Evolutionary conservation across 1,140 invertebrate genomes (phyloP).

Genomic region (Drosophila sechellia): DNA sequence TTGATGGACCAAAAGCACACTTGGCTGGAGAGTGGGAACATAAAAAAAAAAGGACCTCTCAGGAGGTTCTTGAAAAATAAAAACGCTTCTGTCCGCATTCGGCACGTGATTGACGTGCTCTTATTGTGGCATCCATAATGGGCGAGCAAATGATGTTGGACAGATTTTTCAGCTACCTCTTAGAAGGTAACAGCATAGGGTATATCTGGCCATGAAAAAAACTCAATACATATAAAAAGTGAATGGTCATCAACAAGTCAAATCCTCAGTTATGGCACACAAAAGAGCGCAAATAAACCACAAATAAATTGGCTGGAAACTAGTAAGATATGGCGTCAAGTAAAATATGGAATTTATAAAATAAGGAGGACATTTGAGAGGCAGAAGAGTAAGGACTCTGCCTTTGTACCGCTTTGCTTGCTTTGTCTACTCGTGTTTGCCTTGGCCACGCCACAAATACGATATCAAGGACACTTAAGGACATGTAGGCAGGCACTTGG

Average conservation of each 20-base stretch:
- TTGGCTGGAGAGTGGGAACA: conserved; percentile 26
- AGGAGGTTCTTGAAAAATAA: conserved; percentile 1
- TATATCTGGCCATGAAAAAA: background rate
- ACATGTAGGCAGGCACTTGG: conserved; percentile 46
- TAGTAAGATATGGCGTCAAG: background rate
- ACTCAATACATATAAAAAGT: background rate
- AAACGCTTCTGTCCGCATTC: conserved; percentile 16
- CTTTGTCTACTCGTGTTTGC: conserved; percentile 26
- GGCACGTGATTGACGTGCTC: conserved; percentile 71
- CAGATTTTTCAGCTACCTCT: conserved; percentile 21
- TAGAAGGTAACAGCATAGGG: background rate
- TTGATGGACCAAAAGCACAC: conserved; percentile 59
- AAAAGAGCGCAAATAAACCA: conserved; percentile 4
- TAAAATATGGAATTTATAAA: too few relatives aligned
- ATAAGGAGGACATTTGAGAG: background rate
- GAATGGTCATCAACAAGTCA: background rate
- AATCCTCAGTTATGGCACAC: background rate
- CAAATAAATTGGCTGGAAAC: background rate
- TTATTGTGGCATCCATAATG: conserved; percentile 38
- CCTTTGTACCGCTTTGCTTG: conserved; percentile 27
- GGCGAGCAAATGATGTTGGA: conserved; percentile 25
- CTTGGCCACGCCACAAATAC: conserved; percentile 42
- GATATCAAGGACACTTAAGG: conserved; percentile 62
- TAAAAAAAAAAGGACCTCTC: conserved; percentile 7
- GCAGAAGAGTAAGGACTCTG: background rate